A percentile compares a stretch with the other conserved stretches of the same genome.
phyloP scores from a whole-genome alignment of 1,140 invertebrate genomes.

The Monomorium pharaonis region DNA sequence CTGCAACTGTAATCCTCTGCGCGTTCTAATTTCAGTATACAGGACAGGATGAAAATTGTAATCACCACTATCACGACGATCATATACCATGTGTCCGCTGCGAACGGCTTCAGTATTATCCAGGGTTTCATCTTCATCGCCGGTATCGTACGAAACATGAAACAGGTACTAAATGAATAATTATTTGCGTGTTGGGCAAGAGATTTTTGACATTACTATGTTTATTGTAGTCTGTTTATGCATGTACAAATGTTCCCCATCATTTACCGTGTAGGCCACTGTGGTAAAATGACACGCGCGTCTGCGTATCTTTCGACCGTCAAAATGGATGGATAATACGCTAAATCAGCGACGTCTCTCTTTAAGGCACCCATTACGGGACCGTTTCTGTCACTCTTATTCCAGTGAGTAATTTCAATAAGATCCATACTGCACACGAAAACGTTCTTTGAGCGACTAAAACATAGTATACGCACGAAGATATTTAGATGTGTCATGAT shows the following conservation, averaged over 20 bases:
- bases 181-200: neutral
- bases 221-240: neutral
- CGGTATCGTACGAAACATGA: constrained; percentile 70
- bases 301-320: constrained; percentile 33
- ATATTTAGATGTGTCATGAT: neutral
- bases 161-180: constrained; percentile 67
- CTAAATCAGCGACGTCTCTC: constrained; percentile 18
- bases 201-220: neutral
- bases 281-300: constrained; percentile 31
- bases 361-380: constrained; percentile 36
- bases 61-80: constrained; percentile 26
- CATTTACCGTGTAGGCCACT: constrained; percentile 61
- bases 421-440: constrained; percentile 32
- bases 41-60: constrained; percentile 30
- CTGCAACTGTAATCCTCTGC: neutral
- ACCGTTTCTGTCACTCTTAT: constrained; percentile 24
- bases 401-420: constrained; percentile 38
- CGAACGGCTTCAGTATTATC: constrained; percentile 65
- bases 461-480: neutral
- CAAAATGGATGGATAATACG: constrained; percentile 55
- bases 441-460: neutral
- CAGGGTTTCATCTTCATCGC: constrained; percentile 44
- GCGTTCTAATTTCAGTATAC: constrained; percentile 44
- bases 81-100: constrained; percentile 59
- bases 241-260: neutral